A percentile compares a stretch with the other conserved stretches of the same genome.
phyloP scores from a whole-genome alignment of 2,113 vertebrate genomes.

The Polyodon spathula region DNA sequence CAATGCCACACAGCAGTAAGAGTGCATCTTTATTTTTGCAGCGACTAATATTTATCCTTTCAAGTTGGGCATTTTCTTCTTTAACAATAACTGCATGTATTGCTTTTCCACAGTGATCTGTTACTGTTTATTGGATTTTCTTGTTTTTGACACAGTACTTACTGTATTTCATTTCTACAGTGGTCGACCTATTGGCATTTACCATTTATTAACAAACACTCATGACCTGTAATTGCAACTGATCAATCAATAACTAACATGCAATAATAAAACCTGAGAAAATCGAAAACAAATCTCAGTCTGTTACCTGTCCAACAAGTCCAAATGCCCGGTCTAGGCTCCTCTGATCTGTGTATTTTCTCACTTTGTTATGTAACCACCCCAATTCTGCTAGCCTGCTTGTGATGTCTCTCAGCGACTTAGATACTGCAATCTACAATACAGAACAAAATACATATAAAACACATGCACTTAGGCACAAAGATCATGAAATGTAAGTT shows the following conservation, averaged over 20 bases:
- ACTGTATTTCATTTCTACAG: no score
- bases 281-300: not conserved
- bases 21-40: no score
- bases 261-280: not conserved
- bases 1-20: no score
- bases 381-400: constrained; percentile 81
- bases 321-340: constrained; percentile 90
- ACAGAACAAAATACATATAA: not conserved
- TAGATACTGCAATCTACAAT: constrained; percentile 73
- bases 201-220: no score
- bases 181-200: no score
- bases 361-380: constrained; percentile 95
- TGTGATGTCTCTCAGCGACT: constrained; percentile 80
- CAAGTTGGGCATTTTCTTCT: no score
- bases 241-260: not conserved
- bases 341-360: constrained; percentile 86
- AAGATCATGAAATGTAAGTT: constrained; percentile 31
- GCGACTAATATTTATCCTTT: no score
- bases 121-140: no score
- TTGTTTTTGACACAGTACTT: no score
- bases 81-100: no score
- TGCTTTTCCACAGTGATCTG: no score
- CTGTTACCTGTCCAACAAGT: constrained; percentile 84
- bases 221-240: not conserved
- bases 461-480: not conserved